phyloP scores from a whole-genome alignment of 2,888 invertebrate species.

The Stenolophus ochropezus region DNA sequence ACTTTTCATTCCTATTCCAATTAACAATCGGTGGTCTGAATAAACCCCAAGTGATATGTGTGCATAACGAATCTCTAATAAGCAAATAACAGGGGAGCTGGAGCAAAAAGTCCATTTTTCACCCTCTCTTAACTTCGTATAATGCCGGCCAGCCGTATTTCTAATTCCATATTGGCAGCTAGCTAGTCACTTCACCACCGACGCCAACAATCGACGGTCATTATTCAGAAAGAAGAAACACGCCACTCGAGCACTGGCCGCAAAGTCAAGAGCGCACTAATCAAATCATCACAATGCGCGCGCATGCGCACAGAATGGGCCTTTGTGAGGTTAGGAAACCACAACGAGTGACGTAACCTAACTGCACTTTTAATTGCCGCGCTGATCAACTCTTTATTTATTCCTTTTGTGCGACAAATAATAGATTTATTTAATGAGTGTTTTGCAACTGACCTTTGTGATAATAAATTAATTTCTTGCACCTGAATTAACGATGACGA shows the following conservation, averaged over 20 bases:
- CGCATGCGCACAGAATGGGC: not conserved
- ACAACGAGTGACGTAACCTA: constrained; percentile 13
- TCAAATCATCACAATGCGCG: constrained; percentile 40
- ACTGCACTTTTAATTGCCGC: constrained; percentile 8
- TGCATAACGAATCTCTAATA: constrained; percentile 22
- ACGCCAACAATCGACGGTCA: constrained; percentile 62
- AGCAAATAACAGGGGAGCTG: constrained; percentile 12
- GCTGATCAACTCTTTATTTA: constrained; percentile 10
- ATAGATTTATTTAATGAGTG: constrained; percentile 16
- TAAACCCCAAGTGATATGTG: constrained; percentile 14
- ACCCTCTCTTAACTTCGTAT: constrained; percentile 32
- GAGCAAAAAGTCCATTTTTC: constrained; percentile 28
- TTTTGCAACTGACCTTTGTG: constrained; percentile 31
- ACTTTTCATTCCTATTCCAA: not conserved
- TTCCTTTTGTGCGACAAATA: constrained; percentile 15
- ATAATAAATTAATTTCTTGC: constrained; percentile 17
- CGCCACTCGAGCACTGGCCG: constrained; percentile 23
- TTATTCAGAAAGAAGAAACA: constrained; percentile 59
- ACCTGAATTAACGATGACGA: constrained; percentile 1
- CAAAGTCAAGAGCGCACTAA: constrained; percentile 38
- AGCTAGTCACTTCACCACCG: constrained; percentile 62
- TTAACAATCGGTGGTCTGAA: not conserved
- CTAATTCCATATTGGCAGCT: constrained; percentile 63
- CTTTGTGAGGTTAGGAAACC: not conserved
- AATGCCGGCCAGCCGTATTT: constrained; percentile 53